These are phyloP conservation scores for Eupithecia subfuscata DNA, from an alignment of 2,888 invertebrate genomes.

Conservation along the genomic window DNA sequence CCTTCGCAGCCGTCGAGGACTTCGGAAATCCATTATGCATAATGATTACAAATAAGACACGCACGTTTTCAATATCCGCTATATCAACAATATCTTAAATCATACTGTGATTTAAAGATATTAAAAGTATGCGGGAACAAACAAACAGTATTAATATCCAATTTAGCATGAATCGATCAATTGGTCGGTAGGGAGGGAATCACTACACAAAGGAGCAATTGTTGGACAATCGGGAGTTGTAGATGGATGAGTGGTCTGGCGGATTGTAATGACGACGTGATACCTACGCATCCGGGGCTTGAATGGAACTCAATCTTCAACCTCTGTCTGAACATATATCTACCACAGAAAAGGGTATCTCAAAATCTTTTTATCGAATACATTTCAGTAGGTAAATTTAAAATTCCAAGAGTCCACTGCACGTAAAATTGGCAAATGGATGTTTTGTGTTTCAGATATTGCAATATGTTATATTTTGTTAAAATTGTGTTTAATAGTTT, in stretches of 20 bases:
- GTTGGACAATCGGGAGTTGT: constrained; percentile 50
- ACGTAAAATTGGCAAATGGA: no score
- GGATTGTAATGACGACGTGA: constrained; percentile 19
- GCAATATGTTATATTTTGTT: no score
- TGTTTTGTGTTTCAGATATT: no score
- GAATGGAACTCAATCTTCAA: constrained; percentile 7
- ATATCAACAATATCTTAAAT: constrained; percentile 3
- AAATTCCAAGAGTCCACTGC: no score
- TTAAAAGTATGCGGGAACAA: constrained; percentile 29
- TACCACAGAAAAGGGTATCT: neutral
- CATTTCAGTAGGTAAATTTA: no score
- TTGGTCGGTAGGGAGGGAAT: constrained; percentile 71
- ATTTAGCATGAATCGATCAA: constrained; percentile 67
- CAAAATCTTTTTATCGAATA: neutral
- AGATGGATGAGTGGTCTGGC: constrained; percentile 34
- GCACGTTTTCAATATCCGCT: constrained; percentile 22
- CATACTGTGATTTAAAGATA: constrained; percentile 11
- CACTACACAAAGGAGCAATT: constrained; percentile 69
- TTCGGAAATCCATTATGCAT: constrained; percentile 13
- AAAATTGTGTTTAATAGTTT: no score
- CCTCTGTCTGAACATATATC: neutral
- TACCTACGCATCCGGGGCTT: constrained; percentile 18
- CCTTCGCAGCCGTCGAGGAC: no score
- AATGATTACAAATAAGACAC: constrained; percentile 19
- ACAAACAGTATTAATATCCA: constrained; percentile 52